Evolutionary conservation across 2,888 invertebrate genomes (phyloP), one percentile per base, ranked within the genome.

Genomic region (Creontiades dilutus): DNA sequence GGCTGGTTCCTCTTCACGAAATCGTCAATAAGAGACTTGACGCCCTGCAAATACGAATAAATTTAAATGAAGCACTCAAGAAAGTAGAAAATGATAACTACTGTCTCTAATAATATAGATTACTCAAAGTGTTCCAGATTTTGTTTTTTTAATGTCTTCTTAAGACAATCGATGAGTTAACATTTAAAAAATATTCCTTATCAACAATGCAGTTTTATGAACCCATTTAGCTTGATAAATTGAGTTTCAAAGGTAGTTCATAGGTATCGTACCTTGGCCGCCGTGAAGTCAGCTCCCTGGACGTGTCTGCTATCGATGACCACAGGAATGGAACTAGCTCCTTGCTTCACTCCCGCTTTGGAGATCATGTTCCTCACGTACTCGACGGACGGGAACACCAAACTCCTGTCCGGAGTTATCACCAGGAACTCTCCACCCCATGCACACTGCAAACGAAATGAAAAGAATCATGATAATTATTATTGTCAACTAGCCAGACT

Each of bases 311-410:
- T 95, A 93, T 95, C 95, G 86, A 95, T 94, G 23, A 95, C 95
- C 81, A 95, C 94, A 0, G 95, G 95, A 78, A 94, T 94, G 86
- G 92, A 92, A 92, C 95, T 94, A 90, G 94, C 94, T n/a, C 94
- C 95, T 90, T 94, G 94, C 92, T 94, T 94, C 13, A 94, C 94
- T 23, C 95, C 96, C 19, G 95, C 96, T 94, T 97, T 97, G 92
- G 96, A 95, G 90, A 98, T 95, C 91, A 96, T 95, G 92, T 94
- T 93, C 89, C 95, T 93, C 2, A 96, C 95, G 92, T 96, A 95
- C 91, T 95, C 95, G 7, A 95, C 95, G 9, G 95, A 95, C 19
- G 96, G 95, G 92, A 95, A 96, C 1, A 94, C 94, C 46, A 96
- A 93, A 92, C 95, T 95, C 92, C 95, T 93, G 92, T 95, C 95